phyloP scores from a whole-genome alignment of 2,797 vertebrate genomes.

The Crenuchus spilurus region DNA sequence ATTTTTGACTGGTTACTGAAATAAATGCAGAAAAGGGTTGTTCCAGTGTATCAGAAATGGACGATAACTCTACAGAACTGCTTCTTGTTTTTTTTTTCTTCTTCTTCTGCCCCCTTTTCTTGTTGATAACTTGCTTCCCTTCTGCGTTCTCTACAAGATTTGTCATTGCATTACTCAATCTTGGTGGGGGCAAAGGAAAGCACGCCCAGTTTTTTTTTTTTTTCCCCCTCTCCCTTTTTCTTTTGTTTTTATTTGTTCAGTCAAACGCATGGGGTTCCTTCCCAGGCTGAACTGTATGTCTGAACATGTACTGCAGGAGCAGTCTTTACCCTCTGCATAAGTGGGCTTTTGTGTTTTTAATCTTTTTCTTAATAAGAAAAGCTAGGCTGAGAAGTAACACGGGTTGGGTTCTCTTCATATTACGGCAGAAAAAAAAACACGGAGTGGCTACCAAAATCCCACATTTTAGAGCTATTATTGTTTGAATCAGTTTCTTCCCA shows the following conservation, averaged over 20 bases:
- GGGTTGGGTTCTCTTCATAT: neutral
- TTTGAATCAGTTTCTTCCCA: neutral
- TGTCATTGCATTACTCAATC: constrained; percentile 49
- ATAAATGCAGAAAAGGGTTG: constrained; percentile 31
- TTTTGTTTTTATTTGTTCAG: constrained; percentile 25
- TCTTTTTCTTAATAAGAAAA: neutral
- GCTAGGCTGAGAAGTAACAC: neutral
- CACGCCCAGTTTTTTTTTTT: constrained; percentile 34
- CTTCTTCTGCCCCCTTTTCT: constrained; percentile 43
- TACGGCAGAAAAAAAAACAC: neutral
- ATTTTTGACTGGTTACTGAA: constrained; percentile 37
- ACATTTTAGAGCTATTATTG: neutral
- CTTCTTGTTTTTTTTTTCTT: neutral
- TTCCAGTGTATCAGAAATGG: constrained; percentile 43
- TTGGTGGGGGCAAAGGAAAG: constrained; percentile 41
- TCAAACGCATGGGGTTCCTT: constrained; percentile 21
- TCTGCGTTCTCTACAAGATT: constrained; percentile 17
- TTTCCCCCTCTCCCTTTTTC: neutral
- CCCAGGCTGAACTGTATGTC: constrained; percentile 21
- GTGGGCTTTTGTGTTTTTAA: neutral
- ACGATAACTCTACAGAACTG: constrained; percentile 38
- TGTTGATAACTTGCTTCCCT: constrained; percentile 51
- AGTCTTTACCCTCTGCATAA: constrained; percentile 11
- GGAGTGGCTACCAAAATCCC: neutral
- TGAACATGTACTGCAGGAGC: constrained; percentile 17